Evolutionary conservation across 2,888 invertebrate genomes (phyloP).

Genomic region (Timema cristinae): DNA sequence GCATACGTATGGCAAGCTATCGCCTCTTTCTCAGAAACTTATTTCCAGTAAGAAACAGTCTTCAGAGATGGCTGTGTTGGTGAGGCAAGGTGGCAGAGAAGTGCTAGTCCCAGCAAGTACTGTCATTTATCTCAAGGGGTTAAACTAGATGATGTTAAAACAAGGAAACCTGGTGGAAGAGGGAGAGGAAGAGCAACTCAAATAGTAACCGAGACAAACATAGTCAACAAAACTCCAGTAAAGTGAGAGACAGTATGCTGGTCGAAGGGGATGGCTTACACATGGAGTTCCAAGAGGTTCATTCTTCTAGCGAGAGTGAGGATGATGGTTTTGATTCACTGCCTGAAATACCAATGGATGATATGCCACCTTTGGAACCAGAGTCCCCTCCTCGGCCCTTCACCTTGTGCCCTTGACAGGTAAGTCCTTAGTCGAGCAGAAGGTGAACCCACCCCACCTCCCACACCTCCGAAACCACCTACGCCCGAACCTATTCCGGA

Average conservation of each 20-base stretch:
- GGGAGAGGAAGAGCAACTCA: slow-evolving; percentile 11
- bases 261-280: slow-evolving; percentile 45
- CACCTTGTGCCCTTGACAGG: slow-evolving; percentile 67
- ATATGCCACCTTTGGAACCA: slow-evolving; percentile 51
- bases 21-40: slow-evolving; percentile 11
- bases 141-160: slow-evolving; percentile 19
- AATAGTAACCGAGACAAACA: neutral
- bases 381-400: slow-evolving; percentile 65
- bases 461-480: slow-evolving; percentile 45
- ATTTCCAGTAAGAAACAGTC: slow-evolving; percentile 17
- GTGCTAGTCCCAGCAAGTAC: neutral
- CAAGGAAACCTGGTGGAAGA: slow-evolving; percentile 15
- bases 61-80: slow-evolving; percentile 1
- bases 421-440: slow-evolving; percentile 56
- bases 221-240: neutral
- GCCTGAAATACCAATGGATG: slow-evolving; percentile 27
- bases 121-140: neutral
- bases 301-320: slow-evolving; percentile 26
- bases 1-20: slow-evolving; percentile 9
- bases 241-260: slow-evolving; percentile 42
- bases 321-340: slow-evolving; percentile 26
- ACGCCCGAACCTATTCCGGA: slow-evolving; percentile 38
- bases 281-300: slow-evolving; percentile 45
- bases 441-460: slow-evolving; percentile 54
- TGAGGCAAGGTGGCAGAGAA: slow-evolving; percentile 4